Base-by-base conservation (phyloP, 1,140 invertebrate species). In the Calliopsis andreniformis region DNA sequence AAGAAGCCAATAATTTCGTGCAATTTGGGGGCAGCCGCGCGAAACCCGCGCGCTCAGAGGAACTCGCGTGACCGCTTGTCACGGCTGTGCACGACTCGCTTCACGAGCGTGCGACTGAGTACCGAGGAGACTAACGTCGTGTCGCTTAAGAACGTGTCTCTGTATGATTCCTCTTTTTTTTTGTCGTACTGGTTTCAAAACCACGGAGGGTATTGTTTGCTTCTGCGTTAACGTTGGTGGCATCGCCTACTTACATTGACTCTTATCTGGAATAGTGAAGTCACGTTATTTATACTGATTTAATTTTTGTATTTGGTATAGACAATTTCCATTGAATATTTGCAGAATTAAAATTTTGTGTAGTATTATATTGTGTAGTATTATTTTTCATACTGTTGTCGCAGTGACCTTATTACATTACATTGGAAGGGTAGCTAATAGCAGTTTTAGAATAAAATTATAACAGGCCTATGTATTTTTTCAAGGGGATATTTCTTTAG, bases 1-100 rank as follows among this genome's bases (percentile, higher is more conserved):
- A 91, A 91, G 89, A 91, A 89, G 87, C 90, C 91, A 91, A 91
- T 91, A 92, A 92, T 92, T 92, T 92, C 80, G 87, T 84, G 87
- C 87, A 92, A 92, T 92, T 92, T 92, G 89, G 83, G 86, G 78
- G 90, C 90, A 92, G 89, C 88, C 86, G 89, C 86, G 88, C 90
- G 90, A 91, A 85, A 91, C 91, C 70, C 85, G 67, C 78, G 80
- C 69, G 51, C 39, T 49, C 45, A 47, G 10, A 68, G 51, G 35
- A 72, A 68, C 73, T 88, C 85, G 88, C 88, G 89, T 89, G 88
- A 89, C 87, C 80, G 70, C 82, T 78, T 79, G 80, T 79, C 82
- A 82, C 76, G 80, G 56, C 39, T 56, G 63, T 53, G 73, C 43
- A 71, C 78, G 73, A 51, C 68, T 72, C 70, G 64, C 49, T 59